Conservation (phyloP, 2,888 invertebrate species). For the Plemyria rubiginata region DNA sequence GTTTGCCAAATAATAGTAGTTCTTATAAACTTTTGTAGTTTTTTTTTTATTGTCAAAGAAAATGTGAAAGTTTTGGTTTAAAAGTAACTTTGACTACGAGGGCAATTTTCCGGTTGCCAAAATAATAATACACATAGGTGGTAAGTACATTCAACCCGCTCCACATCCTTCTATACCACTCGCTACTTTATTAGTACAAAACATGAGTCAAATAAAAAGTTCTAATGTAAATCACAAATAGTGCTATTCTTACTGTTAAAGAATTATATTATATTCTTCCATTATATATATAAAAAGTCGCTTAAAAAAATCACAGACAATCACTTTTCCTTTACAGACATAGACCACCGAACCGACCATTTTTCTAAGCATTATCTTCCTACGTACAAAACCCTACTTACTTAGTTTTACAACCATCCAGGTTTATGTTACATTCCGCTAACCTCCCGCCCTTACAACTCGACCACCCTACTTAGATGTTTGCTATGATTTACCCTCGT, state of each 20-base stretch:
- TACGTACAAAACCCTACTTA: conserved; percentile 83
- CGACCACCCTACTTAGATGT: conserved; percentile 62
- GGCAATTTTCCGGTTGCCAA: conserved; percentile 48
- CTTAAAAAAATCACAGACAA: conserved; percentile 86
- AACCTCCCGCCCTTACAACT: conserved; percentile 57
- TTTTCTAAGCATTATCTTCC: conserved; percentile 80
- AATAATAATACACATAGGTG: conserved; percentile 33
- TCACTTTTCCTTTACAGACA: conserved; percentile 84
- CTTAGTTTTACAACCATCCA: conserved; percentile 84
- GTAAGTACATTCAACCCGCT: conserved; percentile 81
- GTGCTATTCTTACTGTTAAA: conserved; percentile 85
- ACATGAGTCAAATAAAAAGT: conserved; percentile 78
- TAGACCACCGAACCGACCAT: conserved; percentile 80
- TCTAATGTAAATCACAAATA: conserved; percentile 85
- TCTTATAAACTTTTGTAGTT: neutral
- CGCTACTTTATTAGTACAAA: conserved; percentile 72
- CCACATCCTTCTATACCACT: conserved; percentile 62
- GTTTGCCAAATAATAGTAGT: conserved; percentile 13
- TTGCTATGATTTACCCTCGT: conserved; percentile 63
- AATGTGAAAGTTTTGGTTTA: conserved; percentile 14
- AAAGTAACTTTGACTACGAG: conserved; percentile 35
- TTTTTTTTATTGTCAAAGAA: conserved; percentile 1
- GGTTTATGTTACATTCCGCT: conserved; percentile 74
- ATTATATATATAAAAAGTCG: conserved; percentile 84
- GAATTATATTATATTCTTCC: conserved; percentile 77